Evolutionary conservation across 2,888 invertebrate species (phyloP), one percentile per base, ranked within the genome.

Genomic region (Thelaira solivaga): DNA sequence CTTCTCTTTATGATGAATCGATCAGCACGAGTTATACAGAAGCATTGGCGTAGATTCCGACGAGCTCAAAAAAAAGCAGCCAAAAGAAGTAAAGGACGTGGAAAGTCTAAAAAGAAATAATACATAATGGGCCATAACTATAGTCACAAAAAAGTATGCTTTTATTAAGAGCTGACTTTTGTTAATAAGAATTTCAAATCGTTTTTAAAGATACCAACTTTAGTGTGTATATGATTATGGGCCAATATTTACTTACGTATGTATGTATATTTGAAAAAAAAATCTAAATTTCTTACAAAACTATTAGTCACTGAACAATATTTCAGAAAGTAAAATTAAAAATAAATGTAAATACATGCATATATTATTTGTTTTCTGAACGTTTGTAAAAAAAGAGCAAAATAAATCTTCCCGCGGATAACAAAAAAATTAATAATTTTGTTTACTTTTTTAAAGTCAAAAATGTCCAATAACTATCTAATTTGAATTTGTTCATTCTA

Each of bases 1-100:
- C n/a, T 83, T 20, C 41, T 83, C 0, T 89, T 87, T 45, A 85
- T 85, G 83, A 83, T 86, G 84, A 87, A 87, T 64, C 83, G 86
- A 16, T 86, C 89, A 0, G 88, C 87, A 2, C 77, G 79, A 5
- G 84, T 81, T 39, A 86, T 89, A 43, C 88, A 89, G 80, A 80
- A 68, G 10, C 83, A 82, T 68, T 89, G 87, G 86, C 83, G 85
- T 0, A 77, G 77, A 36, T 86, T 83, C 81, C 75, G 76, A 10
- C 81, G 74, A 4, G 83, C 81, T n/a, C 81, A 83, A 57, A 84
- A 84, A 24, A 82, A 83, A n/a, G 84, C 83, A 41, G 80, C 81
- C 4, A 84, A 82, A 69, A 81, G 81, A 4, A 72, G 69, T 6
- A 80, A 80, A 53, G 81, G 81, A 0, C 80, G 74, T 26, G 78